Percentiles rank a stretch among this genome's conserved stretches.
These are phyloP conservation scores for Siphlonurus alternatus DNA, from an alignment of 2,888 invertebrate genomes.

Conservation along the genomic window DNA sequence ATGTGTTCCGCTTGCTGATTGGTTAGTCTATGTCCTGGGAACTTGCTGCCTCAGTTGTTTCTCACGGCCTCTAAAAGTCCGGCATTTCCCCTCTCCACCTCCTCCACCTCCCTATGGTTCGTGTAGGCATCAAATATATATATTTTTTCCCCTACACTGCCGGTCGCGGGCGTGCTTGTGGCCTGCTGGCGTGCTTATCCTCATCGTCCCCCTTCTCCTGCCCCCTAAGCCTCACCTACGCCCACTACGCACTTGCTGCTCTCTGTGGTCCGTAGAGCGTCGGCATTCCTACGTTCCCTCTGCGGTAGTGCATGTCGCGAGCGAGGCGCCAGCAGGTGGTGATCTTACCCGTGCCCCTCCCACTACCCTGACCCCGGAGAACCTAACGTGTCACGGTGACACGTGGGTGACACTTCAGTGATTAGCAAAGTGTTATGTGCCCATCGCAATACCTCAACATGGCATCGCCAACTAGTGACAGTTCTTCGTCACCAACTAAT, in stretches of 20 bases:
- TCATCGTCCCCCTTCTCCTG: too few relatives aligned
- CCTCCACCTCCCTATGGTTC: background rate
- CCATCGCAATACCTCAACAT: background rate
- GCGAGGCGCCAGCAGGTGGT: background rate
- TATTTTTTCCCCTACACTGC: background rate
- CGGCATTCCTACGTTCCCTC: background rate
- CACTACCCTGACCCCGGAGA: background rate
- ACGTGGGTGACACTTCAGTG: background rate
- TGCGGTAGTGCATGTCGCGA: background rate
- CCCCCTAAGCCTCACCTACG: too few relatives aligned
- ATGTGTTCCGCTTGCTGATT: background rate
- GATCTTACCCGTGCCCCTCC: background rate
- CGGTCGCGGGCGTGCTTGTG: too few relatives aligned
- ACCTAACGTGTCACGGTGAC: background rate
- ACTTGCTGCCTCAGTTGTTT: slow-evolving; percentile 1
- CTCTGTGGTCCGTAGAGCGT: background rate
- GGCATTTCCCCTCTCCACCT: background rate
- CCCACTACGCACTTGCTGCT: background rate
- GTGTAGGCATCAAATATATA: background rate
- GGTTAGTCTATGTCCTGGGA: background rate
- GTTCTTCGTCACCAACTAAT: background rate
- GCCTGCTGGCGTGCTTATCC: too few relatives aligned
- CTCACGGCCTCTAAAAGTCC: slow-evolving; percentile 4
- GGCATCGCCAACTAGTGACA: background rate
- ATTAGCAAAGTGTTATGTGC: background rate